phyloP scores from a whole-genome alignment of 2,888 invertebrate genomes.

The Phoronis australis region DNA sequence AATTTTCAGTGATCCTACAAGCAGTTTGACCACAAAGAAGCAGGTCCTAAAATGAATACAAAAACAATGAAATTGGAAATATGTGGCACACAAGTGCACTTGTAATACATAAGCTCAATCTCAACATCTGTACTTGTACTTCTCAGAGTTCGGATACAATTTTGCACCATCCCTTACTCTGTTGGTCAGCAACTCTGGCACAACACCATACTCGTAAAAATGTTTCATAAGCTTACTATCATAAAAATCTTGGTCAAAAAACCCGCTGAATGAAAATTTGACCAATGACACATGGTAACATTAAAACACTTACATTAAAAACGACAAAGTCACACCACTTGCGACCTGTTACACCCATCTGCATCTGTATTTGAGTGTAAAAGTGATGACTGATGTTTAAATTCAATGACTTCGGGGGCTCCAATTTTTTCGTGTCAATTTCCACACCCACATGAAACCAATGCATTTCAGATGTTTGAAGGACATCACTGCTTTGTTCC shows the following conservation, averaged over 20 bases:
- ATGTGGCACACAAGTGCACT: too few species aligned
- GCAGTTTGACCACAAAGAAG: too few species aligned
- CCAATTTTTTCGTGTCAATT: too few species aligned
- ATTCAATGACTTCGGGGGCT: too few species aligned
- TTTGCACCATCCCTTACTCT: neutral
- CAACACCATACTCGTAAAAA: neutral
- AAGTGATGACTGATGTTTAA: neutral
- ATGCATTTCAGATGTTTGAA: too few species aligned
- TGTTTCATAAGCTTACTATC: neutral
- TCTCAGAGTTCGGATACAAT: neutral
- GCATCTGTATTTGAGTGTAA: neutral
- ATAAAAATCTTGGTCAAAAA: neutral
- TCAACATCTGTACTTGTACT: neutral
- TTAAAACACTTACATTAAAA: neutral
- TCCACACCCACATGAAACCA: too few species aligned
- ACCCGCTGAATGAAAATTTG: neutral
- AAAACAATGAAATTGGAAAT: too few species aligned
- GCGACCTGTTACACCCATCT: neutral
- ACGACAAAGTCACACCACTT: neutral
- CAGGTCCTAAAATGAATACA: too few species aligned
- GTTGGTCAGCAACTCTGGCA: neutral
- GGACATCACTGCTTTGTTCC: too few species aligned
- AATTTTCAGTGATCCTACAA: too few species aligned
- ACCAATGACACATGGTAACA: neutral
- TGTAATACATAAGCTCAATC: too few species aligned